Evolutionary conservation across 2,888 invertebrate genomes (phyloP).

Genomic region (Drosophila mulleri): DNA sequence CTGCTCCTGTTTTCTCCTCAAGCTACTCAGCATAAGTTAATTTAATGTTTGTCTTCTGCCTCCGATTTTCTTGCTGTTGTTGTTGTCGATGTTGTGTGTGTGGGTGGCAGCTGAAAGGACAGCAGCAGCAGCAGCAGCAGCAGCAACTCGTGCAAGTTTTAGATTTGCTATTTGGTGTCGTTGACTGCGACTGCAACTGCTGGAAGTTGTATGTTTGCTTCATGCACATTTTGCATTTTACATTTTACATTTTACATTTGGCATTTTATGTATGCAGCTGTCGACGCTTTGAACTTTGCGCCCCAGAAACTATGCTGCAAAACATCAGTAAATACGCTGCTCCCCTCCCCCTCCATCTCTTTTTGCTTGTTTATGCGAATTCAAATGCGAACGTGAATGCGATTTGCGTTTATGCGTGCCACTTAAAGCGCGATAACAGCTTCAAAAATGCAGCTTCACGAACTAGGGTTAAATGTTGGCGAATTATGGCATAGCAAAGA

Average conservation of each 20-base stretch:
- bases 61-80: slow-evolving; percentile 35
- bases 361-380: slow-evolving; percentile 56
- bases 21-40: slow-evolving; percentile 76
- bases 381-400: slow-evolving; percentile 42
- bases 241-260: slow-evolving; percentile 6
- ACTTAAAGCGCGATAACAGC: slow-evolving; percentile 26
- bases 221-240: slow-evolving; percentile 20
- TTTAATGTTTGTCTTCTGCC: slow-evolving; percentile 71
- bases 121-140: slow-evolving; percentile 10
- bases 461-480: background rate
- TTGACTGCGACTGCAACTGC: slow-evolving; percentile 31
- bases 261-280: slow-evolving; percentile 56
- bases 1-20: background rate
- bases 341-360: background rate
- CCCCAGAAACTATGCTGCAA: slow-evolving; percentile 55
- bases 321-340: slow-evolving; percentile 57
- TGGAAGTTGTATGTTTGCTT: slow-evolving; percentile 11
- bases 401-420: slow-evolving; percentile 42
- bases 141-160: slow-evolving; percentile 24
- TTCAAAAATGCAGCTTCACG: background rate
- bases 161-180: slow-evolving; percentile 43
- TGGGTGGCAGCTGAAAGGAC: slow-evolving; percentile 22
- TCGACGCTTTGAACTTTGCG: slow-evolving; percentile 58
- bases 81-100: slow-evolving; percentile 2
- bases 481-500: background rate